These are phyloP conservation scores for Trialeurodes vaporariorum DNA, from an alignment of 1,140 invertebrate genomes.

Conservation along the genomic window DNA sequence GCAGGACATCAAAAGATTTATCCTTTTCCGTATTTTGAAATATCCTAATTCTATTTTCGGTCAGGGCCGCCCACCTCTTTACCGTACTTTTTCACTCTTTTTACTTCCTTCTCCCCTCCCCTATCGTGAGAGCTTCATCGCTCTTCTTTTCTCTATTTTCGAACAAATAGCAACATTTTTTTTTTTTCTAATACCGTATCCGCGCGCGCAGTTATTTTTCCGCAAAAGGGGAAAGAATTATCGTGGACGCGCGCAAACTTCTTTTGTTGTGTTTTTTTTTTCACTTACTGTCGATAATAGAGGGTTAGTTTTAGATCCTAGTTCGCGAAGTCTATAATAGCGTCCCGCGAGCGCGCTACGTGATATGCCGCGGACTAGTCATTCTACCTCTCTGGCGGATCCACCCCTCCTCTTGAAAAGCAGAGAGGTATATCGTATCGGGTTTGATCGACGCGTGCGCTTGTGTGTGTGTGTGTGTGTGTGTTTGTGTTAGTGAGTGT, in stretches of 20 bases:
- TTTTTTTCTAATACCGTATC: too few relatives aligned
- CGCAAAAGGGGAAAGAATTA: background rate
- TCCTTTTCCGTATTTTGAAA: background rate
- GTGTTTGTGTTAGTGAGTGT: too few relatives aligned
- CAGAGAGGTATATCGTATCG: background rate
- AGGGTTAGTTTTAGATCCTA: background rate
- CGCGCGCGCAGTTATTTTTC: background rate
- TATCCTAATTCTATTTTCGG: slow-evolving; percentile 11
- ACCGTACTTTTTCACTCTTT: slow-evolving; percentile 15
- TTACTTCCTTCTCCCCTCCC: slow-evolving; percentile 11
- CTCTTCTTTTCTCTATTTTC: too few relatives aligned
- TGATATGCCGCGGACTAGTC: background rate
- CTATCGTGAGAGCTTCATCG: background rate
- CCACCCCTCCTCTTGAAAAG: background rate
- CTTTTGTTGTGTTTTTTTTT: background rate
- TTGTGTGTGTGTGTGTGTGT: too few relatives aligned
- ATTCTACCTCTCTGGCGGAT: background rate
- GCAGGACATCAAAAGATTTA: slow-evolving; percentile 1
- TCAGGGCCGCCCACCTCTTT: slow-evolving; percentile 16
- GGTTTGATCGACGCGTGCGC: background rate
- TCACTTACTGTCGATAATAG: background rate
- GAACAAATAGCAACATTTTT: background rate
- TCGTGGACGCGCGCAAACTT: background rate
- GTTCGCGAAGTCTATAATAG: background rate
- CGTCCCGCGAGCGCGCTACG: too few relatives aligned